Conservation (phyloP, 1,140 invertebrate species). For the Penaeus indicus region DNA sequence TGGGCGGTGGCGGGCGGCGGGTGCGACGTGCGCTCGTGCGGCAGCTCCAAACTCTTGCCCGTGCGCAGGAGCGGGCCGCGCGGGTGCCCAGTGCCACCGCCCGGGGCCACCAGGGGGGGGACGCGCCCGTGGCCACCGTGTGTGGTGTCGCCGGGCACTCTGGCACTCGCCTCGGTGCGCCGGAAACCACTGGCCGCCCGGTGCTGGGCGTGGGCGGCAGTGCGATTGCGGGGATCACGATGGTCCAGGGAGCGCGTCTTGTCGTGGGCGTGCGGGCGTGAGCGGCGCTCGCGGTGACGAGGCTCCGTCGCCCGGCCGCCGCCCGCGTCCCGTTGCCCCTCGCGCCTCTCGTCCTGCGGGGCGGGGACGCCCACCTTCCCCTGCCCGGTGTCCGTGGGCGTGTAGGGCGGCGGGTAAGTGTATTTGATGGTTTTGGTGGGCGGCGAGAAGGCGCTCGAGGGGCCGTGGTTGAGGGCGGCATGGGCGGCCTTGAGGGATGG, state of each 20-base stretch:
- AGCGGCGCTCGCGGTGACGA: constrained; percentile 36
- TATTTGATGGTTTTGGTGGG: constrained; percentile 54
- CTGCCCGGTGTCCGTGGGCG: not conserved
- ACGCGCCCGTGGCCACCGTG: not conserved
- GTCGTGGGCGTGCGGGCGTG: not conserved
- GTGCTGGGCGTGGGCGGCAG: not conserved
- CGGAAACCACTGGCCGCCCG: not conserved
- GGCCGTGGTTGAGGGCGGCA: constrained; percentile 63
- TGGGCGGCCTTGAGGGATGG: constrained; percentile 45
- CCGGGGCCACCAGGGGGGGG: not conserved
- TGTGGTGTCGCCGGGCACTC: not conserved
- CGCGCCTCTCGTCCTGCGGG: not conserved
- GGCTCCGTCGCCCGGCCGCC: not conserved
- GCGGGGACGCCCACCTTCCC: not conserved
- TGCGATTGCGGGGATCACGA: not conserved
- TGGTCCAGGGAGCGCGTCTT: constrained; percentile 22
- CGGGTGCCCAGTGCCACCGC: constrained; percentile 43
- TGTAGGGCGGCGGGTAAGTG: constrained; percentile 38
- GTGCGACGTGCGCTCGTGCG: constrained; percentile 23
- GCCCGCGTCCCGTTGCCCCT: not conserved
- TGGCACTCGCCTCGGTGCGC: not conserved
- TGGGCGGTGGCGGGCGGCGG: constrained; percentile 24
- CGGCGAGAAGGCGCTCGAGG: constrained; percentile 63
- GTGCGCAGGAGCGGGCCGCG: constrained; percentile 56
- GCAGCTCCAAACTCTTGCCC: constrained; percentile 61